Percentiles rank a stretch among this genome's conserved stretches.
These are phyloP conservation scores for Chiloscyllium plagiosum DNA, from an alignment of 2,113 vertebrate genomes.

Conservation along the genomic window DNA sequence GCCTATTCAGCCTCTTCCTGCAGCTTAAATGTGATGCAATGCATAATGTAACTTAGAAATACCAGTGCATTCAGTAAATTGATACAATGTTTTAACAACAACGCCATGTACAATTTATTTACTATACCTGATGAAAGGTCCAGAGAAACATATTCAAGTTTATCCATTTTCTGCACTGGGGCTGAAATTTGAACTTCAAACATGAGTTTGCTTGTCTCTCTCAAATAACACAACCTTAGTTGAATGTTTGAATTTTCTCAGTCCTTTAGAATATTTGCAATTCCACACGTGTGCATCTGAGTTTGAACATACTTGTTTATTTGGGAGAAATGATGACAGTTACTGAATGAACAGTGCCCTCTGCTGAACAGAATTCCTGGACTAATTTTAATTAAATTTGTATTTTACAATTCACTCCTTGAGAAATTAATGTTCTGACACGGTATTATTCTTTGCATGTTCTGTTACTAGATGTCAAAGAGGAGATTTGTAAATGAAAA, in stretches of 20 bases:
- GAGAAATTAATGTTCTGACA: not conserved
- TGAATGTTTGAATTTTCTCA: not conserved
- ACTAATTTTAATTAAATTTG: slow-evolving; percentile 25
- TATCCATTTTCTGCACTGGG: not conserved
- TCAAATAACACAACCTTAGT: not conserved
- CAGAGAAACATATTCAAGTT: not conserved
- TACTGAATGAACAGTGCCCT: slow-evolving; percentile 33
- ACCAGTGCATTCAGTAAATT: not conserved
- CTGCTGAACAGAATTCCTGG: slow-evolving; percentile 10
- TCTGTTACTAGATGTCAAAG: not conserved
- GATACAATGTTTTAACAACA: not conserved
- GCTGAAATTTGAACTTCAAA: slow-evolving; percentile 4
- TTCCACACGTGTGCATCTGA: not conserved
- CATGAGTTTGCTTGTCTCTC: not conserved
- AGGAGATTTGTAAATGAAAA: not conserved
- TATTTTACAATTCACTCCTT: not conserved
- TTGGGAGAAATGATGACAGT: not conserved
- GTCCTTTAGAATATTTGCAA: slow-evolving; percentile 12
- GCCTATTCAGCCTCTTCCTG: no score
- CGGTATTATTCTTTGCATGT: not conserved
- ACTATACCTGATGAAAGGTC: not conserved
- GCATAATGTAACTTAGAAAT: not conserved
- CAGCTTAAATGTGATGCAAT: not conserved
- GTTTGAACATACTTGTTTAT: not conserved
- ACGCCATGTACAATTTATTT: not conserved